Base-by-base conservation (phyloP, 2,797 vertebrate species). In the Xyrichtys novacula region DNA sequence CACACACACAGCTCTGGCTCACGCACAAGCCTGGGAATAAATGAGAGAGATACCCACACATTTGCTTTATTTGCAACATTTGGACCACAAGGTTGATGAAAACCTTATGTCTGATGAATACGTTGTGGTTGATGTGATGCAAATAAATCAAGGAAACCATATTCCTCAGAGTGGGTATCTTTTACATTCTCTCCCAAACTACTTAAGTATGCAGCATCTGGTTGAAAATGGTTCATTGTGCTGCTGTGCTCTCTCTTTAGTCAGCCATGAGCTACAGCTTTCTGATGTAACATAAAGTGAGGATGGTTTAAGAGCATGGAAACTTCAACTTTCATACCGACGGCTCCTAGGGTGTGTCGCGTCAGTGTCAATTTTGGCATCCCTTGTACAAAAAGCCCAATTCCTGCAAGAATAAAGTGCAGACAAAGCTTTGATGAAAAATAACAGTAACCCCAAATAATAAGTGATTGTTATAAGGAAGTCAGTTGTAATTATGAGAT, bases 1-100 rank as follows among this genome's bases (percentile, higher is more conserved):
- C 89, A 88, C 83, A 90, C 82, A 88, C 76, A 52, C 32, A 2
- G 69, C 71, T 65, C 56, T 76, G 74, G 82, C 74, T 85, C 54
- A 10, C 47, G 28, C 40, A 80, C 70, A 58, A 64, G 58, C 61
- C 53, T 0, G 56, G 58, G 78, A 81, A 77, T 74, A 60, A 84
- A 83, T 71, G 81, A 82, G 81, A 75, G 63, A 80, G 82, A 90
- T 88, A 87, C 61, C 82, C 83, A 52, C 84, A 80, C 83, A 66
- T 81, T 87, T 84, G 74, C 88, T 89, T 85, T 86, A 86, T 86
- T 87, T 82, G 83, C 78, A 89, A 81, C 65, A 67, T 85, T 85
- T 68, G 54, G 71, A 86, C 83, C 87, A 75, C 84, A 63, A 63
- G 29, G 47, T 71, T 83, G 81, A 90, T 88, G 80, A 81, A 85